These are phyloP conservation scores for Teleiodes luculella DNA, from an alignment of 2,888 invertebrate genomes.

Conservation along the genomic window DNA sequence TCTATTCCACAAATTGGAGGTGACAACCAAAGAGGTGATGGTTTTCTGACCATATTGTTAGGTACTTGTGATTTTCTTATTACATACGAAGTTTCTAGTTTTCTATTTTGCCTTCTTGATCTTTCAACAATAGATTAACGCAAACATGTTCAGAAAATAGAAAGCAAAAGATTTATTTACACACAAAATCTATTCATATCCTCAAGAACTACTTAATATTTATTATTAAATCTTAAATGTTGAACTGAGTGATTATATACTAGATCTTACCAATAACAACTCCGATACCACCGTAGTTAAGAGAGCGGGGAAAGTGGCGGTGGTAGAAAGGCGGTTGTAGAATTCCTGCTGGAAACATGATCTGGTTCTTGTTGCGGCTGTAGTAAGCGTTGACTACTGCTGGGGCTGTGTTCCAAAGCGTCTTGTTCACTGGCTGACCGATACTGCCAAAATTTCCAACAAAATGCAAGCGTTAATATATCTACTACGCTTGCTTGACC, in stretches of 20 bases:
- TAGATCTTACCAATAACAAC: conserved; percentile 85
- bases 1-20: too few relatives aligned
- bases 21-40: too few relatives aligned
- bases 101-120: too few relatives aligned
- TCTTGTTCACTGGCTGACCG: conserved; percentile 86
- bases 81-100: too few relatives aligned
- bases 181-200: too few relatives aligned
- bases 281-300: conserved; percentile 94
- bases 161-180: too few relatives aligned
- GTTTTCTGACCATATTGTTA: background rate
- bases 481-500: background rate
- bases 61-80: too few relatives aligned
- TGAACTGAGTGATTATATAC: background rate
- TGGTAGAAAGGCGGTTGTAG: conserved; percentile 97
- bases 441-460: conserved; percentile 59
- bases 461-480: background rate
- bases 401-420: conserved; percentile 90
- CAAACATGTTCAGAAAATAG: too few relatives aligned
- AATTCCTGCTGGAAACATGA: conserved; percentile 97
- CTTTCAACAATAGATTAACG: too few relatives aligned
- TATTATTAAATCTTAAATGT: too few relatives aligned
- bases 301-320: conserved; percentile 86
- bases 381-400: conserved; percentile 97
- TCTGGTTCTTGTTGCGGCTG: conserved; percentile 96
- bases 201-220: too few relatives aligned